Conservation (phyloP, 2,113 vertebrate species). For the Calidris pugnax region DNA sequence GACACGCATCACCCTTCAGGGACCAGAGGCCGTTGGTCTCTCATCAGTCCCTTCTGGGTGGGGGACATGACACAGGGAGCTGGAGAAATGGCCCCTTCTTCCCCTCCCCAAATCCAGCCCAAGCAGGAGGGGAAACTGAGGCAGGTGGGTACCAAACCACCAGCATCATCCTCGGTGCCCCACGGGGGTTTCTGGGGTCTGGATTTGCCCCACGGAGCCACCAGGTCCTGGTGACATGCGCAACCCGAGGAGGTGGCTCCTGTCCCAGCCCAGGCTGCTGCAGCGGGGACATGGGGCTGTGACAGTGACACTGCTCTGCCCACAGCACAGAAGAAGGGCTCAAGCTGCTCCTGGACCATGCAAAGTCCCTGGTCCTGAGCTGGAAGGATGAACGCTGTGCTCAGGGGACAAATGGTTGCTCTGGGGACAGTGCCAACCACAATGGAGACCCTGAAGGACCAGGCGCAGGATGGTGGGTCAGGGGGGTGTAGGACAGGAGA, state of each 20-base stretch:
- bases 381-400: background rate
- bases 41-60: conserved; percentile 9
- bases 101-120: background rate
- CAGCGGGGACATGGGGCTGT: background rate
- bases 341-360: background rate
- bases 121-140: background rate
- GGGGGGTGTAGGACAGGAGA: background rate
- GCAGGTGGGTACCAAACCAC: accelerated
- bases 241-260: background rate
- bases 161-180: accelerated
- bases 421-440: background rate
- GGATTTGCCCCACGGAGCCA: background rate
- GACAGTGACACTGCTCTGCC: background rate
- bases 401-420: background rate
- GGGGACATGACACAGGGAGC: background rate
- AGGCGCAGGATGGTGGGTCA: background rate
- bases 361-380: background rate
- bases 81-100: background rate
- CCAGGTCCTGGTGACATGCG: background rate
- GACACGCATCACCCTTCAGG: conserved; percentile 39
- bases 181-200: accelerated
- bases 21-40: conserved; percentile 39
- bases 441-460: background rate
- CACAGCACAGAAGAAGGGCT: background rate
- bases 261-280: background rate